Conservation (phyloP, 2,888 invertebrate species). For the Acheta domesticus region DNA sequence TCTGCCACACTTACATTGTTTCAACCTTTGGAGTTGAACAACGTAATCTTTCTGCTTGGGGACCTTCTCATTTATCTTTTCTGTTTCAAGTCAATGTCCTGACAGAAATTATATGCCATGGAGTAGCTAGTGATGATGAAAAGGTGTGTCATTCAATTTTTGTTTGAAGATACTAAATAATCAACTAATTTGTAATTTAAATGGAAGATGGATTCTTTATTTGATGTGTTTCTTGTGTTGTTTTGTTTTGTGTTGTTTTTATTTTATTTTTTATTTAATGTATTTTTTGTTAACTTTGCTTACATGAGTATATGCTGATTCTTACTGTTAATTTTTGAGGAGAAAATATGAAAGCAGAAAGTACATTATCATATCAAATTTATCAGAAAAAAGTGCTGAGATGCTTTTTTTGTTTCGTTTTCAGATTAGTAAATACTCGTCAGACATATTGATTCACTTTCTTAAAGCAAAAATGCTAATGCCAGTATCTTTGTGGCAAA, state of each 20-base stretch:
- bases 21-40: slow-evolving; percentile 54
- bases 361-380: not conserved
- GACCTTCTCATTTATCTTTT: slow-evolving; percentile 54
- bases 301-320: no score
- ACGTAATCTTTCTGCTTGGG: slow-evolving; percentile 40
- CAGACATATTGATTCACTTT: slow-evolving; percentile 60
- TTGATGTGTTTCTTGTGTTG: not conserved
- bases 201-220: no score
- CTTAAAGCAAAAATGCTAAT: slow-evolving; percentile 63
- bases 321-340: no score
- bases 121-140: slow-evolving; percentile 51
- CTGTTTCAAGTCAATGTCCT: slow-evolving; percentile 57
- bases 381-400: not conserved
- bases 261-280: not conserved
- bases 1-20: slow-evolving; percentile 55
- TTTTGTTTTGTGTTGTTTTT: not conserved
- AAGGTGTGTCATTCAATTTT: slow-evolving; percentile 43
- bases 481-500: slow-evolving; percentile 60
- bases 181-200: no score
- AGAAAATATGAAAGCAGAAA: not conserved
- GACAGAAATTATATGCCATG: slow-evolving; percentile 63
- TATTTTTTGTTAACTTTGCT: not conserved
- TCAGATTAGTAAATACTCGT: slow-evolving; percentile 57
- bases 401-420: slow-evolving; percentile 38
- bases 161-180: not conserved